phyloP scores from a whole-genome alignment of 64 coral and sea anemone genomes.

The Dendrophyllia cribrosa region DNA sequence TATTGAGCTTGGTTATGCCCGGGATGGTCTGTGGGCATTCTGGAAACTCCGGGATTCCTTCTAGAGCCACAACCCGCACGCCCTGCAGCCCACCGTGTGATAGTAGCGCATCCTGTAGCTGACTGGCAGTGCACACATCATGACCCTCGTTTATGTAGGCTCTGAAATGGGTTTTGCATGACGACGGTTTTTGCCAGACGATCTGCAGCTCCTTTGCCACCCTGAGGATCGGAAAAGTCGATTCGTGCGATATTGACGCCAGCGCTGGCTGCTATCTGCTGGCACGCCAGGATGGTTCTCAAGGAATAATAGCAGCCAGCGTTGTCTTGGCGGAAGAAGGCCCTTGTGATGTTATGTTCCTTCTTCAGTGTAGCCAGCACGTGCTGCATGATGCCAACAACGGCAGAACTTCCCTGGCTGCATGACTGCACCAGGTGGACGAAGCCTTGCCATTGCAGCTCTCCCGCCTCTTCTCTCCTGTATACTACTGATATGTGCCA shows the following conservation, averaged over 20 bases:
- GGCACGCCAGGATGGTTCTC: too few species aligned
- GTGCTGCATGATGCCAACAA: slow-evolving; percentile 28
- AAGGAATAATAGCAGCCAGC: slow-evolving; percentile 24
- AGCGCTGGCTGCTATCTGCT: too few species aligned
- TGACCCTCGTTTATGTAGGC: slow-evolving; percentile 39
- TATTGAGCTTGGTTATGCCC: background rate
- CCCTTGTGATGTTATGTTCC: slow-evolving; percentile 45
- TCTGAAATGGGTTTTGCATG: slow-evolving; percentile 33
- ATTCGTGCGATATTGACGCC: too few species aligned
- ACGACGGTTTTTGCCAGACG: slow-evolving; percentile 33
- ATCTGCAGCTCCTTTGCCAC: slow-evolving; percentile 20
- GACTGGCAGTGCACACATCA: too few species aligned
- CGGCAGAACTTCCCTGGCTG: slow-evolving; percentile 23
- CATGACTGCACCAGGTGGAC: slow-evolving; percentile 29
- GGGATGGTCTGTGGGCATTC: background rate
- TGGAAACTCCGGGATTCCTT: background rate
- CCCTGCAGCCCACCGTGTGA: slow-evolving; percentile 20
- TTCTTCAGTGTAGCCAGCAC: slow-evolving; percentile 18
- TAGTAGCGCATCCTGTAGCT: too few species aligned
- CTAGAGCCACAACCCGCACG: slow-evolving; percentile 31
- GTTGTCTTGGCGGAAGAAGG: slow-evolving; percentile 38
- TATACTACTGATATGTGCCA: slow-evolving; percentile 56
- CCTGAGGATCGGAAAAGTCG: too few species aligned
- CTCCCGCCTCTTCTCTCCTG: background rate
- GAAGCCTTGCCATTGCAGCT: slow-evolving; percentile 31